Conservation (phyloP, 2,797 vertebrate genomes). For the Tenualosa thibaudeaui region DNA sequence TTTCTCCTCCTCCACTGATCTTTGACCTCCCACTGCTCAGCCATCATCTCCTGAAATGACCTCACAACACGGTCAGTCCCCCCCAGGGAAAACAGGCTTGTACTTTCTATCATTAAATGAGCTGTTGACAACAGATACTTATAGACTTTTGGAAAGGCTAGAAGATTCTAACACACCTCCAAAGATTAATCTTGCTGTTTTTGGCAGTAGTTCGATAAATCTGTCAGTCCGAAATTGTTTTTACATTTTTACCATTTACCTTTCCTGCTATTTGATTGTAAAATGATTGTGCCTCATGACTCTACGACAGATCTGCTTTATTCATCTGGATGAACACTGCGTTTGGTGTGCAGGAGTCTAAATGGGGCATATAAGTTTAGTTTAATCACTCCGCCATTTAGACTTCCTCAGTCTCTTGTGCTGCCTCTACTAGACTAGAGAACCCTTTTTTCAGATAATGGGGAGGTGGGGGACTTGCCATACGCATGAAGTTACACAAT, state of each 20-base stretch:
- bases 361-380: constrained; percentile 10
- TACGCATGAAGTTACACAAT: too few relatives aligned
- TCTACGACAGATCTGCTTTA: neutral
- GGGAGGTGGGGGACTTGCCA: too few relatives aligned
- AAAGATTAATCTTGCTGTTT: neutral
- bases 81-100: neutral
- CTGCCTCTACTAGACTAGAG: neutral
- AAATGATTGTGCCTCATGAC: neutral
- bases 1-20: neutral
- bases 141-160: neutral
- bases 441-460: neutral
- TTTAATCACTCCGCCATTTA: constrained; percentile 23
- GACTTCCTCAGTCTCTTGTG: neutral
- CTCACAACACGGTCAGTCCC: neutral
- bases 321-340: neutral
- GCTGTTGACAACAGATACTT: neutral
- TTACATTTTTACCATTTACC: neutral
- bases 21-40: neutral
- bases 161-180: neutral
- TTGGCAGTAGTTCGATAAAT: neutral
- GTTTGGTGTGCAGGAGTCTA: neutral
- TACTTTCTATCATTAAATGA: neutral
- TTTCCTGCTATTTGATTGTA: neutral
- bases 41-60: constrained; percentile 7
- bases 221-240: neutral